These are phyloP conservation scores for Scyliorhinus canicula DNA, from an alignment of 2,797 vertebrate genomes.

Conservation along the genomic window DNA sequence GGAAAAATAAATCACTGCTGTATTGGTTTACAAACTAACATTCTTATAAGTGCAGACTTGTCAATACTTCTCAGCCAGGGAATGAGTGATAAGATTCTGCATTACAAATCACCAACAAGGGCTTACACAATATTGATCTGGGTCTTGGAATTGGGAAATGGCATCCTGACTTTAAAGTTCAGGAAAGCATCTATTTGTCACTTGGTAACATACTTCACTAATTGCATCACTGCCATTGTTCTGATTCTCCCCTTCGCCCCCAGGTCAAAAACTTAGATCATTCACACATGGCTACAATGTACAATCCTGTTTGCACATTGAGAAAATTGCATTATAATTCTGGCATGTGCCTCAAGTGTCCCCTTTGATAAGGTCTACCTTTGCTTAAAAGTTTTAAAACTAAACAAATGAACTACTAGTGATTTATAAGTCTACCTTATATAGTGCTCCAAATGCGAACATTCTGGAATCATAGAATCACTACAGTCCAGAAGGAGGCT, in stretches of 20 bases:
- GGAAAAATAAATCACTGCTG: constrained; percentile 17
- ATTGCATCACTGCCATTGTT: background rate
- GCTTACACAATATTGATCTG: constrained; percentile 19
- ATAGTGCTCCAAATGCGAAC: background rate
- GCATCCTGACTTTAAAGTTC: constrained; percentile 10
- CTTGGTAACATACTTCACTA: background rate
- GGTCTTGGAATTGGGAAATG: constrained; percentile 9
- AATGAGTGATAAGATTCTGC: background rate
- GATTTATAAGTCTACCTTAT: background rate
- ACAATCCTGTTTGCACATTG: background rate
- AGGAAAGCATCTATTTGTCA: background rate
- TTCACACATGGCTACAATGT: background rate
- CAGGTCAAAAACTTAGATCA: background rate
- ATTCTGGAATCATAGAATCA: no score
- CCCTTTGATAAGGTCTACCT: background rate
- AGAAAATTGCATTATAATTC: background rate
- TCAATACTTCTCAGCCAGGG: constrained; percentile 17
- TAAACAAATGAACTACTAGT: background rate
- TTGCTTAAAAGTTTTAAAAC: constrained; percentile 19
- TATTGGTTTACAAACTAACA: constrained; percentile 20
- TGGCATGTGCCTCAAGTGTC: background rate
- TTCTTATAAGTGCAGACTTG: background rate
- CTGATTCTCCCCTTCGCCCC: background rate
- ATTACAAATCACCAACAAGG: constrained; percentile 5
- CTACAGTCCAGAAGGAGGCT: no score